phyloP scores from a whole-genome alignment of 1,140 invertebrate species.

The Gonatopus flavifemur region DNA sequence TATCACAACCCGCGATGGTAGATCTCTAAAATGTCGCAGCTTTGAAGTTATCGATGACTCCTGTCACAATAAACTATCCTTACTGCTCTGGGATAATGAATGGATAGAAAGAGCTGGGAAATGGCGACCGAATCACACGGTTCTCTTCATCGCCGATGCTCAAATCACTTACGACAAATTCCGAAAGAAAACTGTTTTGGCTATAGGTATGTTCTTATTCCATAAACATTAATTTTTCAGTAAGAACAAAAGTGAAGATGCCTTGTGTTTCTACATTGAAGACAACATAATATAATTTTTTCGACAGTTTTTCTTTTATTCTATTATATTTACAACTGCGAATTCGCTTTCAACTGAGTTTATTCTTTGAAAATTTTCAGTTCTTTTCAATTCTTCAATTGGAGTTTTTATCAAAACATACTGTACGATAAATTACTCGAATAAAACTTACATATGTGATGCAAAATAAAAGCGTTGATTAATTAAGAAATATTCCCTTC shows the following conservation, averaged over 20 bases:
- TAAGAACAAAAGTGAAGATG: background rate
- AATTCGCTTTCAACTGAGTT: too few relatives aligned
- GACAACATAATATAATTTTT: too few relatives aligned
- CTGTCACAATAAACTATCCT: conserved; percentile 25
- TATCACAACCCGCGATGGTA: conserved; percentile 45
- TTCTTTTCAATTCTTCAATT: too few relatives aligned
- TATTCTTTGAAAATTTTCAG: too few relatives aligned
- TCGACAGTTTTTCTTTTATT: too few relatives aligned
- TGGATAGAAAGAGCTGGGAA: conserved; percentile 46
- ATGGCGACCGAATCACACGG: conserved; percentile 46
- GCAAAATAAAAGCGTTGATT: too few relatives aligned
- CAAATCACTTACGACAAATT: conserved; percentile 47
- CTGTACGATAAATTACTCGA: too few relatives aligned
- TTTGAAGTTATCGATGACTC: conserved; percentile 44
- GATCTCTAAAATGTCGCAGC: conserved; percentile 41
- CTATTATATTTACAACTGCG: too few relatives aligned
- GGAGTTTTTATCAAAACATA: too few relatives aligned
- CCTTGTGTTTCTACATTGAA: too few relatives aligned
- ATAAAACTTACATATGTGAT: too few relatives aligned
- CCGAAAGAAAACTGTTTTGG: conserved; percentile 38
- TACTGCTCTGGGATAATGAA: conserved; percentile 48
- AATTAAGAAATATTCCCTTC: too few relatives aligned
- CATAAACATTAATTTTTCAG: background rate
- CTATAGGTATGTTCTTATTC: conserved; percentile 38
- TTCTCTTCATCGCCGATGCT: conserved; percentile 54